These are phyloP conservation scores for Hydrozoanthus tunicans DNA, from an alignment of 64 coral and sea anemone species.

Conservation along the genomic window DNA sequence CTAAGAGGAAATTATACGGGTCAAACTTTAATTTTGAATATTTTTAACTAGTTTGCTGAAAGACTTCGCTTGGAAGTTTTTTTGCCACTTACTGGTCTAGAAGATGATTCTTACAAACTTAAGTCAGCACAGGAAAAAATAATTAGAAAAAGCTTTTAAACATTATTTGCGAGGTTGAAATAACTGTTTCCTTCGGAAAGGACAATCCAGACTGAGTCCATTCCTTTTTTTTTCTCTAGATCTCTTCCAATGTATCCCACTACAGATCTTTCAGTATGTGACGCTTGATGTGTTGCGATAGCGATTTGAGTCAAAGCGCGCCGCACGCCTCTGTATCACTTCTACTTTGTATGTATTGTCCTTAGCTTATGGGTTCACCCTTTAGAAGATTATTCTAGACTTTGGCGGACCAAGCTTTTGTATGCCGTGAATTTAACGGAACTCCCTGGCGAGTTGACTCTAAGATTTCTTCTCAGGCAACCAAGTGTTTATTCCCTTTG, in stretches of 20 bases:
- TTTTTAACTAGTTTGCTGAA: too few relatives aligned
- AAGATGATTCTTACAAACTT: too few relatives aligned
- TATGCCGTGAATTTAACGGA: conserved; percentile 36
- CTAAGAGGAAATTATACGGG: too few relatives aligned
- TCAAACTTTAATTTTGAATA: too few relatives aligned
- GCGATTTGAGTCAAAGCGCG: not conserved
- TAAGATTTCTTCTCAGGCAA: conserved; percentile 32
- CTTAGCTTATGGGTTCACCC: conserved; percentile 1
- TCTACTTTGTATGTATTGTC: conserved; percentile 12
- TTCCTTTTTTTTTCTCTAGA: not conserved
- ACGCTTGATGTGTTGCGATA: not conserved
- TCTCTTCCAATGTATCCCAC: not conserved
- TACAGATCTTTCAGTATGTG: not conserved
- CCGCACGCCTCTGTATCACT: conserved; percentile 33
- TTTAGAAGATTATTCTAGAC: conserved; percentile 24
- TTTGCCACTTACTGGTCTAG: too few relatives aligned
- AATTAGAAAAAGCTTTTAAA: too few relatives aligned
- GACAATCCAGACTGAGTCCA: not conserved
- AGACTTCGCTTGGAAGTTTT: too few relatives aligned
- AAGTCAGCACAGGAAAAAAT: too few relatives aligned
- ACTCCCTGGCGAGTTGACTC: not conserved
- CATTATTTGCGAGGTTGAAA: too few relatives aligned
- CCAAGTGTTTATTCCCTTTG: conserved; percentile 1
- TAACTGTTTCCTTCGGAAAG: too few relatives aligned
- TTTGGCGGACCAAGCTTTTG: conserved; percentile 26